A percentile compares a stretch with the other conserved stretches of the same genome.
Conservation (phyloP, 2,113 vertebrate species). For the Etheostoma cragini region DNA sequence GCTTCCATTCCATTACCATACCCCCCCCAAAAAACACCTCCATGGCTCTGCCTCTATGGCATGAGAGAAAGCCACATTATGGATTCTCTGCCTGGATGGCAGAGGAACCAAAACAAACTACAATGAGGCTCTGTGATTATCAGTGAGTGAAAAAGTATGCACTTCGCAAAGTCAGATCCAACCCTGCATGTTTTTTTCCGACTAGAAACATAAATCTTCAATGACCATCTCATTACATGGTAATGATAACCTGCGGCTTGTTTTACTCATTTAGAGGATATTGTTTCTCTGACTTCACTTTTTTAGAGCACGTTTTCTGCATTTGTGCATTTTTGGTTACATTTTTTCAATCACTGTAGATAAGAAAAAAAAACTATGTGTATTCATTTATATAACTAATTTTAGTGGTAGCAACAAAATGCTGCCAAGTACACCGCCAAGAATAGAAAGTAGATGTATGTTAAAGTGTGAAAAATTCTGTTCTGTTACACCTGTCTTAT, state of each 20-base stretch:
- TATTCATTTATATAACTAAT: neutral
- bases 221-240: slow-evolving; percentile 18
- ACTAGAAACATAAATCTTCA: slow-evolving; percentile 39
- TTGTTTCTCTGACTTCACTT: neutral
- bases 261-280: slow-evolving; percentile 8
- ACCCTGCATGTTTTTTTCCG: neutral
- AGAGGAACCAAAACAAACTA: slow-evolving; percentile 65
- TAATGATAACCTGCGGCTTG: slow-evolving; percentile 9
- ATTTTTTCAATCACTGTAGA: neutral
- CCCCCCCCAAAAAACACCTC: neutral
- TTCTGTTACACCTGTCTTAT: slow-evolving; percentile 29
- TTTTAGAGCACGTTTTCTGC: neutral
- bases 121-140: slow-evolving; percentile 31
- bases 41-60: slow-evolving; percentile 30
- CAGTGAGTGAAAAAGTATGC: neutral
- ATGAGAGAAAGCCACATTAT: slow-evolving; percentile 70
- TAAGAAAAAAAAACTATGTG: too few relatives aligned
- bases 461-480: neutral
- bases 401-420: neutral
- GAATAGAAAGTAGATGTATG: neutral
- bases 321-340: neutral
- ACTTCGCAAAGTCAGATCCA: slow-evolving; percentile 21
- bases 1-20: slow-evolving; percentile 16
- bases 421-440: neutral
- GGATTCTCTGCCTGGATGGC: slow-evolving; percentile 63